Evolutionary conservation across 2,888 invertebrate species (phyloP), one percentile per base, ranked within the genome.

Genomic region (Tetranychus truncatus): DNA sequence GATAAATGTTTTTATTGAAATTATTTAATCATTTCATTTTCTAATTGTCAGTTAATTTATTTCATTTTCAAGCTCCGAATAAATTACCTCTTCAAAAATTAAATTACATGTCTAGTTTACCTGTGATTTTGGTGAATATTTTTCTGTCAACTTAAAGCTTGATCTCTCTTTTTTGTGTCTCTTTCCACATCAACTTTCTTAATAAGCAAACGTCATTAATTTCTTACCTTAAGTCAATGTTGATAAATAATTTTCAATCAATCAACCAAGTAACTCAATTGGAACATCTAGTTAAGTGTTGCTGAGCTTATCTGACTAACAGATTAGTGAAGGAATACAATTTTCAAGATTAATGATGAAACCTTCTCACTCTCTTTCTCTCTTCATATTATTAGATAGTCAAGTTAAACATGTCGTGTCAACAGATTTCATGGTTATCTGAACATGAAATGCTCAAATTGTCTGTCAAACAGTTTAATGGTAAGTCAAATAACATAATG

Each of bases 391-490:
- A 34, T 34, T 34, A 34, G 55, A 55, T 15, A 55, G 55, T 55
- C 11, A 55, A 55, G 34, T 34, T 34, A 55, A 55, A 9, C 9
- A 55, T 55, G 9, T 55, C 55, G 55, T 55, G 55, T 15, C 55
- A 55, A 55, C 55, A 55, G 55, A 55, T 55, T 55, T 55, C 55
- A 55, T 55, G 55, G 55, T 55, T 55, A 55, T 55, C 55, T 55
- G 55, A 55, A 55, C 55, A 55, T 55, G 55, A 55, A 55, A 55
- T 55, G 9, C 15, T 55, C 55, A 15, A 15, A 55, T 55, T 55
- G 55, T 55, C 55, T 55, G 55, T 55, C 11, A 55, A 55, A 55
- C 55, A 55, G 15, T 55, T 55, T 55, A 55, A 55, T 55, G 55
- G 55, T 55, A 55, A 55, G 34, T 34, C 55, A 55, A 55, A 15